phyloP scores from a whole-genome alignment of 2,797 vertebrate species.

The Siniperca undulata region DNA sequence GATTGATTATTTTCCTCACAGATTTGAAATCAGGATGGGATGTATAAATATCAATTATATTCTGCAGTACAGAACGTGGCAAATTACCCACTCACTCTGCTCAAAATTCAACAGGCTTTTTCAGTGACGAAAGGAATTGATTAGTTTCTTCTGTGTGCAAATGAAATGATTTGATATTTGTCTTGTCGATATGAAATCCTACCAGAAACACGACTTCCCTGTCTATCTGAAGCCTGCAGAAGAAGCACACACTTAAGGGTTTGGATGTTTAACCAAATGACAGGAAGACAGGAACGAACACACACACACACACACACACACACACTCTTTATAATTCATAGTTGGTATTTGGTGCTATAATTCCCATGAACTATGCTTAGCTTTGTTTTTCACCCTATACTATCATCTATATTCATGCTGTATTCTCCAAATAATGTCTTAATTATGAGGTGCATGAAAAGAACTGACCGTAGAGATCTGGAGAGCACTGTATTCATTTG shows the following conservation, averaged over 20 bases:
- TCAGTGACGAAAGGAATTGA: constrained; percentile 42
- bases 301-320: not conserved
- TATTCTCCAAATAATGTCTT: constrained; percentile 32
- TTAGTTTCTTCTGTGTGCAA: constrained; percentile 45
- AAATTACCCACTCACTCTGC: constrained; percentile 11
- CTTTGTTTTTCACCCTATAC: constrained; percentile 14
- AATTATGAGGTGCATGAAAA: constrained; percentile 51
- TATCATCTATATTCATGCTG: constrained; percentile 3
- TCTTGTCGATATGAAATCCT: constrained; percentile 41
- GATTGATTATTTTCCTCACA: not conserved
- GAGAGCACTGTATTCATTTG: constrained; percentile 25
- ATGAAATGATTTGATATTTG: constrained; percentile 47
- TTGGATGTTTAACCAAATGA: constrained; percentile 46
- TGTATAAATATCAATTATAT: constrained; percentile 16
- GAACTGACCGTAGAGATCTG: constrained; percentile 37
- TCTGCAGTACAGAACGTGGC: not conserved
- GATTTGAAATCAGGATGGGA: not conserved
- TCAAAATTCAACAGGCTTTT: constrained; percentile 14
- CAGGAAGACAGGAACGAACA: not conserved
- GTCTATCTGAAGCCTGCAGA: constrained; percentile 37
- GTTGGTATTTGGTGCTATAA: constrained; percentile 13
- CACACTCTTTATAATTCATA: constrained; percentile 27
- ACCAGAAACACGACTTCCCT: constrained; percentile 20
- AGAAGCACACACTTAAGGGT: constrained; percentile 30
- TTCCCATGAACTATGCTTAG: constrained; percentile 15